Base-by-base conservation (phyloP, 1,140 invertebrate genomes). In the Acromyrmex heyeri region DNA sequence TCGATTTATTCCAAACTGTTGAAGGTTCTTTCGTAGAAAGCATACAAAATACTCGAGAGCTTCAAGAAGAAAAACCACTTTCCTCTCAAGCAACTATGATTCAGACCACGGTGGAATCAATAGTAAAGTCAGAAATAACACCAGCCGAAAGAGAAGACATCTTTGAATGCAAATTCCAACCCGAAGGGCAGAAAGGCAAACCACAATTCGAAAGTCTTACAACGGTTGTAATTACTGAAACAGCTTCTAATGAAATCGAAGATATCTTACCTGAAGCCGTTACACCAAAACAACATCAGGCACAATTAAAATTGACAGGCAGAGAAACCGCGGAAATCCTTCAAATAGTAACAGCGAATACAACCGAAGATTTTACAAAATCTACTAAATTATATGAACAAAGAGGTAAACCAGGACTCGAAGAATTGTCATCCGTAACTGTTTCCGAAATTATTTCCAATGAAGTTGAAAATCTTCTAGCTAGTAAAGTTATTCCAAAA, bases 81-180 rank as follows among this genome's bases (percentile, higher is more conserved):
- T 87, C 91, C 55, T 91, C 91, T 38, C 92, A 94, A 83, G 95
- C 95, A 27, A 94, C 89, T 38, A 34, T 95, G 8, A 93, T 93
- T 21, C 95, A 96, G 70, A 93, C 91, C n/a, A 91, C 92, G 7
- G 91, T 95, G 21, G 94, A 96, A 91, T 93, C 95, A 83, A 75
- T 96, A 48, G 92, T 95, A 0, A 90, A 93, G 38, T 93, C 90
- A 14, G 93, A 96, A 91, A 93, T 93, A 21, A 89, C 95, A 4
- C 44, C 93, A 18, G 82, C 93, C 70, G 92, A 96, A 93, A 88
- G 89, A n/a, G 91, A 94, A 27, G 86, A 88, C 0, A 88, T 70
- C 0, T 92, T 93, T 12, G 69, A 91, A 34, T 79, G 88, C 8
- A 75, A 90, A 24, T 90, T 91, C 10, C 87, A 85, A 67, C 88